Conservation (phyloP, 2,797 vertebrate species). For the Sphenodon punctatus region DNA sequence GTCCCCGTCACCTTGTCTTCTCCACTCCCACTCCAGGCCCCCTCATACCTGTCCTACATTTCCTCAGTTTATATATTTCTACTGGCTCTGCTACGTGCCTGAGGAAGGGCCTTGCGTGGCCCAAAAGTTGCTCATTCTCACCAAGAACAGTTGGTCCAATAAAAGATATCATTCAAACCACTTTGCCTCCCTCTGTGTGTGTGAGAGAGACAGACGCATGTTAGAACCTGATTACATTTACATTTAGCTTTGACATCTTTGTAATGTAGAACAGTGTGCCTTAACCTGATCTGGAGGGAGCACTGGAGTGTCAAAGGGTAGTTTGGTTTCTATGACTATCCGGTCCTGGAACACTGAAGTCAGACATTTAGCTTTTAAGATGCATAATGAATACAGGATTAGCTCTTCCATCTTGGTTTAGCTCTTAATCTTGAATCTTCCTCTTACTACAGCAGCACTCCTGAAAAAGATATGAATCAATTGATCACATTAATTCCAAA, state of each 20-base stretch:
- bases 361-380: neutral
- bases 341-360: neutral
- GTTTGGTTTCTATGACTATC: fast-evolving
- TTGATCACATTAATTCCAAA: neutral
- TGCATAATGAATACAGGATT: neutral
- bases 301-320: neutral
- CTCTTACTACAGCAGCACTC: neutral
- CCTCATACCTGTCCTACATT: too few relatives aligned
- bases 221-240: neutral
- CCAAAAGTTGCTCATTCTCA: too few relatives aligned
- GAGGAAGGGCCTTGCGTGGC: too few relatives aligned
- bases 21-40: too few relatives aligned
- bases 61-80: too few relatives aligned
- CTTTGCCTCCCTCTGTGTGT: too few relatives aligned
- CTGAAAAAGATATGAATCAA: neutral
- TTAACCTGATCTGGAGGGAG: neutral
- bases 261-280: neutral
- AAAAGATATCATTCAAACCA: too few relatives aligned
- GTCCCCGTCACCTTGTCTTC: too few relatives aligned
- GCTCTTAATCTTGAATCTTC: neutral
- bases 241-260: too few relatives aligned
- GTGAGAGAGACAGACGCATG: neutral
- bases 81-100: too few relatives aligned
- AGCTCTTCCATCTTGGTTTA: fast-evolving
- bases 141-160: too few relatives aligned